Conservation (phyloP, 2,797 vertebrate genomes). For the Semaprochilodus insignis region DNA sequence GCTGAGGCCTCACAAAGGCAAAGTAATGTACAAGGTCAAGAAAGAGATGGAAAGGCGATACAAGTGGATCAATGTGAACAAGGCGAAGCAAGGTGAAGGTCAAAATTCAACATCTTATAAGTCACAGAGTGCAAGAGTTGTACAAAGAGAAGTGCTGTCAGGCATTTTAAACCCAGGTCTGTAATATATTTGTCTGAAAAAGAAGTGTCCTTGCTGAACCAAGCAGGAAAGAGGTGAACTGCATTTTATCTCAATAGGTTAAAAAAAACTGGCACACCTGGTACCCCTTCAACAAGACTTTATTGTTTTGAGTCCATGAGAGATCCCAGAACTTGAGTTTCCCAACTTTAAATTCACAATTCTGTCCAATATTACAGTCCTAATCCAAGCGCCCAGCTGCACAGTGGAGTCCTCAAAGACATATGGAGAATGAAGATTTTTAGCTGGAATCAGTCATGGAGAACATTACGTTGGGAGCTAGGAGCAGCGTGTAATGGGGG, state of each 20-base stretch:
- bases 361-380: conserved; percentile 17
- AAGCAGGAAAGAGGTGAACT: not conserved
- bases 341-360: conserved; percentile 14
- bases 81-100: not conserved
- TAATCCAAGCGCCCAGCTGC: not conserved
- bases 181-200: not conserved
- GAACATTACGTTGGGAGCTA: conserved; percentile 1
- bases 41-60: conserved; percentile 62
- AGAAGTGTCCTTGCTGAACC: not conserved
- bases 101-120: not conserved
- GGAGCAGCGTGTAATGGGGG: not conserved
- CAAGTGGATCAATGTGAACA: conserved; percentile 63
- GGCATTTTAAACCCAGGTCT: not conserved
- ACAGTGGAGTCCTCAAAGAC: not conserved
- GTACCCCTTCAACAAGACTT: not conserved
- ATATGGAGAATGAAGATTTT: not conserved
- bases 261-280: not conserved
- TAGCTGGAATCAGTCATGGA: not conserved
- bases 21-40: conserved; percentile 74
- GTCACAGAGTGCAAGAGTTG: not conserved
- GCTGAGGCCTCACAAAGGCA: conserved; percentile 72
- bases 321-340: not conserved
- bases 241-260: conserved; percentile 5
- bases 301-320: conserved; percentile 12
- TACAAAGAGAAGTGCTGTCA: not conserved